A percentile compares a stretch with the other conserved stretches of the same genome.
phyloP scores from a whole-genome alignment of 2,113 vertebrate species.

The Leptocoma aspasia region DNA sequence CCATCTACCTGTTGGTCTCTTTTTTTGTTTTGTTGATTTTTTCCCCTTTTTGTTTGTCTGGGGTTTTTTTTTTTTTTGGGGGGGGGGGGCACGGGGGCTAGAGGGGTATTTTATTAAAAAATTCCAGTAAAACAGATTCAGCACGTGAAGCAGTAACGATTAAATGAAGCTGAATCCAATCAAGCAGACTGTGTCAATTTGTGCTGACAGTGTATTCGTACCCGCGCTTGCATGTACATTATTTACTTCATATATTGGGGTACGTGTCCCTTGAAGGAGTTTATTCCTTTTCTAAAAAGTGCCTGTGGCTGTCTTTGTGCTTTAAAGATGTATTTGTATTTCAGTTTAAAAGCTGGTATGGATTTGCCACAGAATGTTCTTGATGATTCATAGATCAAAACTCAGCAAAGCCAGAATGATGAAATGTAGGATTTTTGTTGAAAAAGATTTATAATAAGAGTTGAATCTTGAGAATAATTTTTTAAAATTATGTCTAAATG shows the following conservation, averaged over 20 bases:
- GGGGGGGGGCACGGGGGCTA: rapidly evolving
- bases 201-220: background rate
- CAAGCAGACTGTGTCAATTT: background rate
- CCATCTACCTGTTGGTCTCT: background rate
- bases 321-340: background rate
- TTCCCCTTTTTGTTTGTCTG: background rate
- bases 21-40: background rate
- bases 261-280: rapidly evolving
- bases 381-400: background rate
- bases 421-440: background rate
- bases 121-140: background rate
- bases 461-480: background rate
- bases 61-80: too few species aligned
- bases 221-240: rapidly evolving
- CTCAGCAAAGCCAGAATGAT: background rate
- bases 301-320: background rate
- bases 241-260: background rate
- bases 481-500: background rate
- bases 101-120: background rate
- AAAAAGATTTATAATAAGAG: background rate
- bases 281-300: background rate
- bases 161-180: background rate
- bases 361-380: background rate
- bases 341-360: background rate
- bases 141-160: background rate